Evolutionary conservation across 2,113 vertebrate species (phyloP).

Genomic region (Anolis carolinensis): DNA sequence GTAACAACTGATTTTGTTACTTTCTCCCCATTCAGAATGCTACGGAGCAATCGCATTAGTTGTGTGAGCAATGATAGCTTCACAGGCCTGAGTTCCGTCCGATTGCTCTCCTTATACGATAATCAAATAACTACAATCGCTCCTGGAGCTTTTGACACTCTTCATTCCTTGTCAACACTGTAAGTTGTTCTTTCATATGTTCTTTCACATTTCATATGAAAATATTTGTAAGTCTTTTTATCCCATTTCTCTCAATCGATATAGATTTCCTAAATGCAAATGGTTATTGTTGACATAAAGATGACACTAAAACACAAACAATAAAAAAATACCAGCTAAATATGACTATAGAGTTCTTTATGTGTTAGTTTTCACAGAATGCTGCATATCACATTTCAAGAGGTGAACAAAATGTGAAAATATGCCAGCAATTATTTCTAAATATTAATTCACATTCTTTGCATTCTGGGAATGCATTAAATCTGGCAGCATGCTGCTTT

Average conservation of each 20-base stretch:
- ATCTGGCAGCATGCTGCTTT: background rate
- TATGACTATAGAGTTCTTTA: background rate
- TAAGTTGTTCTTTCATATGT: slow-evolving; percentile 70
- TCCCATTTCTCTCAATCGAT: background rate
- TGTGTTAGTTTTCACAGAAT: background rate
- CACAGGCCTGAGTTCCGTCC: slow-evolving; percentile 92
- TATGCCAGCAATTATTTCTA: background rate
- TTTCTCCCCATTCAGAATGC: slow-evolving; percentile 80
- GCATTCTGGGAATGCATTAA: background rate
- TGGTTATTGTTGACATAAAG: background rate
- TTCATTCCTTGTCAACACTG: slow-evolving; percentile 95
- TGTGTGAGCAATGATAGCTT: slow-evolving; percentile 97
- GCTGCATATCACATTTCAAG: background rate
- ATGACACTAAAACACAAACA: background rate
- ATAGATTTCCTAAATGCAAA: background rate
- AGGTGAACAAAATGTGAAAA: background rate
- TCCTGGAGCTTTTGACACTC: slow-evolving; percentile 92
- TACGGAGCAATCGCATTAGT: slow-evolving; percentile 95
- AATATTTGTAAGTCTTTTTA: no score
- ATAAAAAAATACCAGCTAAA: no score
- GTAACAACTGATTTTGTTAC: slow-evolving; percentile 22
- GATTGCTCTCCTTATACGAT: slow-evolving; percentile 94
- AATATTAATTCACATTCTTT: background rate
- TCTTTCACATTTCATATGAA: background rate
- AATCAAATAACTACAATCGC: slow-evolving; percentile 96